Evolutionary conservation across 2,797 vertebrate genomes (phyloP), one percentile per base, ranked within the genome.

Genomic region (Melanotaenia nigrans): DNA sequence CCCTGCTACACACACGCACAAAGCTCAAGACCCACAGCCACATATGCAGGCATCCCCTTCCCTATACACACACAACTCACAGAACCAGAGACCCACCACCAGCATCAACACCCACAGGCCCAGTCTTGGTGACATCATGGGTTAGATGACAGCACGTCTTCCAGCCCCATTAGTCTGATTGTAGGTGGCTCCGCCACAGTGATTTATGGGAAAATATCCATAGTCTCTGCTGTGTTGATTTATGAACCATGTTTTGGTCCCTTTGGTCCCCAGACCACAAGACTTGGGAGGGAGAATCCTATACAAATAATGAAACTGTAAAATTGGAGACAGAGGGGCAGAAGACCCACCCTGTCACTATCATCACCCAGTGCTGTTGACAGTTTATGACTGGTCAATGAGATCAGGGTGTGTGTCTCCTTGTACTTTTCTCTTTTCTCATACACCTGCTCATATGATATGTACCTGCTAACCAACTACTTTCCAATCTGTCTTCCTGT

Each of bases 111-210:
- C 84, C 86, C 89, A 81, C 84, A 86, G 78, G 62, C 86, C 81
- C 75, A 42, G 85, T 64, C 72, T 81, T 42, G 76, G 87, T 95
- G 93, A 95, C 92, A 93, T 95, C 93, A 95, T 93, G 87, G 88
- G 82, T 86, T 85, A 81, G 90, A 93, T 95, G 94, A 95, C 94
- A 94, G 92, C 93, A 94, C 90, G 94, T 95, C 94, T 95, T 94
- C 91, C 89, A 94, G 89, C 79, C 85, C 89, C 83, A 95, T 95
- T 95, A 95, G 90, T 63, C 81, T 93, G 92, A 94, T 95, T 95
- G 91, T 93, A 93, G 91, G 93, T 94, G 94, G 93, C 93, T 94
- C 92, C 93, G 87, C 87, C 74, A 62, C 87, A 88, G 30, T 91
- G 93, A 94, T 94, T 95, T 94, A 94, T 94, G 93, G 93, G 89